These are phyloP conservation scores for Acyrthosiphon pisum DNA, from an alignment of 1,140 invertebrate genomes.

Conservation along the genomic window DNA sequence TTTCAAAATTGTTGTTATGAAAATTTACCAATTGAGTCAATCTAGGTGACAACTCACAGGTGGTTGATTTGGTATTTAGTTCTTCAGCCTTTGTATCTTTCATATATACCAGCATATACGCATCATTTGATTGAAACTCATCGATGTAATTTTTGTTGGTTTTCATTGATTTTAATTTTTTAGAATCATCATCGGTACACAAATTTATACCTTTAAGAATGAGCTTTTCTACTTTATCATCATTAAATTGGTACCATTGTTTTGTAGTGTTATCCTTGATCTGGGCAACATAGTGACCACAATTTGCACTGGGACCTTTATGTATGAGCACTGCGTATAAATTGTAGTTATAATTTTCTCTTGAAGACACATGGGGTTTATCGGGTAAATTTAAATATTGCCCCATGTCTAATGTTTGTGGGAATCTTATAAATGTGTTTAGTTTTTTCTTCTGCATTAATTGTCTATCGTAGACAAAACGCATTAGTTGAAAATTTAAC, in stretches of 20 bases:
- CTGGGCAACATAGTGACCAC: slow-evolving; percentile 76
- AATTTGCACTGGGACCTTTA: slow-evolving; percentile 72
- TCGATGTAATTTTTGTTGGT: slow-evolving; percentile 65
- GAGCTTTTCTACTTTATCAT: slow-evolving; percentile 73
- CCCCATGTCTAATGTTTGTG: slow-evolving; percentile 74
- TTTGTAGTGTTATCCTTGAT: slow-evolving; percentile 68
- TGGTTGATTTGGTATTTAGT: neutral
- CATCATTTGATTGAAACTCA: slow-evolving; percentile 66
- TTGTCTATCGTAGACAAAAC: slow-evolving; percentile 74
- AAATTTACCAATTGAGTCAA: slow-evolving; percentile 41
- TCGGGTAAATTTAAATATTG: slow-evolving; percentile 61
- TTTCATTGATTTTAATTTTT: slow-evolving; percentile 64
- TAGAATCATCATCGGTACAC: slow-evolving; percentile 66
- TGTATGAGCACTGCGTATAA: slow-evolving; percentile 74
- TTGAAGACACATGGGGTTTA: slow-evolving; percentile 63
- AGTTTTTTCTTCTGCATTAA: slow-evolving; percentile 74
- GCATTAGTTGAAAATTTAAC: slow-evolving; percentile 73
- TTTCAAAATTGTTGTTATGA: slow-evolving; percentile 57
- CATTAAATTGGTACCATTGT: slow-evolving; percentile 75
- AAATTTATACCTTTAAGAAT: slow-evolving; percentile 67
- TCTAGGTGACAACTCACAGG: slow-evolving; percentile 45
- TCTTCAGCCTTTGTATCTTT: slow-evolving; percentile 50
- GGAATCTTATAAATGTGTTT: slow-evolving; percentile 73
- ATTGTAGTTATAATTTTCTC: slow-evolving; percentile 67
- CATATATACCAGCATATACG: slow-evolving; percentile 75